A percentile compares a stretch with the other conserved stretches of the same genome.
Conservation (phyloP, 2,888 invertebrate species). For the Drosophila rellima region DNA sequence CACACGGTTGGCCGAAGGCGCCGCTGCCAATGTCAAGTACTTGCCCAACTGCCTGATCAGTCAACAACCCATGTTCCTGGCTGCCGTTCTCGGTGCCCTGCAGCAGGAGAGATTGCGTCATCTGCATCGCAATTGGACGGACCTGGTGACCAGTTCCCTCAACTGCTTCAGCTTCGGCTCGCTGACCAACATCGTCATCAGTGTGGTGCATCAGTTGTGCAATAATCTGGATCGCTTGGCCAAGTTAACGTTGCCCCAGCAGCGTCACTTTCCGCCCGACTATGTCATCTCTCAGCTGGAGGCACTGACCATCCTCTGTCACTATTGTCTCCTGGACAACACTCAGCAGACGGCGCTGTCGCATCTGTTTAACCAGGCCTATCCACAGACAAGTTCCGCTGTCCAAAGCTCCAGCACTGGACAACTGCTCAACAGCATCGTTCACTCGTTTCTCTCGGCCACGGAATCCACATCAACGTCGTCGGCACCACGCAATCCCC, state of each 20-base stretch:
- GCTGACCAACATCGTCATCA: constrained; percentile 91
- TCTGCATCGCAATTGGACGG: constrained; percentile 93
- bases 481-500: constrained; percentile 82
- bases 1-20: constrained; percentile 76
- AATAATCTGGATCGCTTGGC: constrained; percentile 90
- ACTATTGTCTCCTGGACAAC: constrained; percentile 90
- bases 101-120: constrained; percentile 90
- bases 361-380: constrained; percentile 87
- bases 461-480: constrained; percentile 66
- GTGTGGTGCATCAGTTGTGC: constrained; percentile 91
- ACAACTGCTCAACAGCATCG: constrained; percentile 92
- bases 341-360: constrained; percentile 87
- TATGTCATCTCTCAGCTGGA: constrained; percentile 92
- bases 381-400: constrained; percentile 87
- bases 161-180: constrained; percentile 92
- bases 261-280: constrained; percentile 88
- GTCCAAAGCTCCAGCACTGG: constrained; percentile 88
- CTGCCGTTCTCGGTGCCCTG: constrained; percentile 91
- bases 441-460: constrained; percentile 91
- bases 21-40: constrained; percentile 87
- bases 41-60: constrained; percentile 89
- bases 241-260: constrained; percentile 78
- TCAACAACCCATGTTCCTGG: constrained; percentile 93
- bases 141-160: constrained; percentile 91
- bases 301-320: constrained; percentile 91